A percentile compares a stretch with the other conserved stretches of the same genome.
These are phyloP conservation scores for Tenebrio molitor DNA, from an alignment of 1,140 invertebrate species.

Conservation along the genomic window DNA sequence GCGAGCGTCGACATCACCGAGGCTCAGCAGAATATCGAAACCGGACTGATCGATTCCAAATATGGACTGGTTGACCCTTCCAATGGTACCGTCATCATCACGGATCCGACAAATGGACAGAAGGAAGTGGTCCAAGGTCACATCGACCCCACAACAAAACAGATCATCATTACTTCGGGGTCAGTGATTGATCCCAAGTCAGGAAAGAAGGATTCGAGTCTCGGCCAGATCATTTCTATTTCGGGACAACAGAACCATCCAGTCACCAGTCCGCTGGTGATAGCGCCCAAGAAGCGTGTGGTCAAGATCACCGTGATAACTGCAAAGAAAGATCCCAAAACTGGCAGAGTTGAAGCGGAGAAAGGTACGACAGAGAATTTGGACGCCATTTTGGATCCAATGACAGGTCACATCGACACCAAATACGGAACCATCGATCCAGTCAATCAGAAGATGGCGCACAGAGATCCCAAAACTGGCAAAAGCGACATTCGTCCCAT, in stretches of 20 bases:
- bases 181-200: conserved; percentile 72
- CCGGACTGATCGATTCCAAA: conserved; percentile 70
- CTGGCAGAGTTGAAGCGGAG: conserved; percentile 75
- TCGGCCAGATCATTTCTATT: conserved; percentile 71
- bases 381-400: conserved; percentile 74
- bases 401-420: conserved; percentile 74
- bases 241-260: conserved; percentile 64
- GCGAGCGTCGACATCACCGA: conserved; percentile 69
- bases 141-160: conserved; percentile 74
- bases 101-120: conserved; percentile 72
- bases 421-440: conserved; percentile 77
- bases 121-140: conserved; percentile 73
- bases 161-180: conserved; percentile 74
- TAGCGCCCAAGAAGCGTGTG: conserved; percentile 73
- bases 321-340: conserved; percentile 74
- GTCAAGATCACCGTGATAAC: conserved; percentile 78
- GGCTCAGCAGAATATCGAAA: conserved; percentile 68
- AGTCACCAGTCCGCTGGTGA: conserved; percentile 72
- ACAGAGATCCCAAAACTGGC: conserved; percentile 70
- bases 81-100: conserved; percentile 67
- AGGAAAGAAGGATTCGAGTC: conserved; percentile 69
- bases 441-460: conserved; percentile 71
- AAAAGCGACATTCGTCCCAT: conserved; percentile 72
- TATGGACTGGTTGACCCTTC: conserved; percentile 71
- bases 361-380: conserved; percentile 74